These are phyloP conservation scores for Oenanthe oenanthe DNA, from an alignment of 2,113 vertebrate species.

Conservation along the genomic window DNA sequence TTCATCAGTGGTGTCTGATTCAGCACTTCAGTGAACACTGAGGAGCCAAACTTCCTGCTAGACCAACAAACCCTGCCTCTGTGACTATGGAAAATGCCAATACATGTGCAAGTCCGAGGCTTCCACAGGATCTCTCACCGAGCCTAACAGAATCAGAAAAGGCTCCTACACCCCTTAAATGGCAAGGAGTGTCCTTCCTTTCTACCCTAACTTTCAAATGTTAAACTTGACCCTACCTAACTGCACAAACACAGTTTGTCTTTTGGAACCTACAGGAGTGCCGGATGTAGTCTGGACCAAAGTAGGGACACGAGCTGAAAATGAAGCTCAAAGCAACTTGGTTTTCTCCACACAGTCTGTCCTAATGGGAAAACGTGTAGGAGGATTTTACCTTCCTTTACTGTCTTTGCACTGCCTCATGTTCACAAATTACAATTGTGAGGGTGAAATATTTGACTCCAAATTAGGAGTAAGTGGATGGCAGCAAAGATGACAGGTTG, in stretches of 20 bases:
- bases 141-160: not conserved
- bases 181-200: not conserved
- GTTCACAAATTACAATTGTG: not conserved
- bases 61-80: not conserved
- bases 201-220: not conserved
- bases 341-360: not conserved
- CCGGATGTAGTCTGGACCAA: not conserved
- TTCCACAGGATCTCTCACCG: not conserved
- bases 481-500: not conserved
- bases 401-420: not conserved
- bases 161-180: rapidly evolving
- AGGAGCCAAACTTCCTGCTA: not conserved
- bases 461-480: not conserved
- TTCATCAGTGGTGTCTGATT: not conserved
- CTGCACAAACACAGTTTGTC: not conserved
- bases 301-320: not conserved
- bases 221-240: not conserved
- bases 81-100: not conserved
- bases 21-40: not conserved
- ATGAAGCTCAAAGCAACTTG: not conserved
- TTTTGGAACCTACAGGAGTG: not conserved
- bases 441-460: not conserved
- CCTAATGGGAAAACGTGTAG: rapidly evolving
- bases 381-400: not conserved
- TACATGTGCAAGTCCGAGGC: not conserved